Conservation (phyloP, 2,113 vertebrate genomes). For the Tympanuchus pallidicinctus region DNA sequence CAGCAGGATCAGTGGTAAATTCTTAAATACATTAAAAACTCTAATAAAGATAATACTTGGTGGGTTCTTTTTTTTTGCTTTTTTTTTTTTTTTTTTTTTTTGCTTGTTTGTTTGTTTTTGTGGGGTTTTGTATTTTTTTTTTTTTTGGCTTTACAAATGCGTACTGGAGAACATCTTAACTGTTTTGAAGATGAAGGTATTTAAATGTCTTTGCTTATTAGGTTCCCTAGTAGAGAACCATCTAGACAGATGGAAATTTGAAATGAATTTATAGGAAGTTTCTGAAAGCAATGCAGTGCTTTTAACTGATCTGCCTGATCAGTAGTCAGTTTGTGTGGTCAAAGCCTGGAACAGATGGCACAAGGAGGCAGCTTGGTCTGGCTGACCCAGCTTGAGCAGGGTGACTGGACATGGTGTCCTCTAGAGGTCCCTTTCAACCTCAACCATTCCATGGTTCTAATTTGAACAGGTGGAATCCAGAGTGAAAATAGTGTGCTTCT, state of each 20-base stretch:
- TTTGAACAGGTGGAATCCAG: not conserved
- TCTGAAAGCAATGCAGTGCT: not conserved
- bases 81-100: too few species aligned
- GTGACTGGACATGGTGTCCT: not conserved
- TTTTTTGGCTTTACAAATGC: not conserved
- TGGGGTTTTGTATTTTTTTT: not conserved
- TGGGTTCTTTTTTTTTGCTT: too few species aligned
- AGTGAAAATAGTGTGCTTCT: not conserved
- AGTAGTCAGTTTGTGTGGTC: not conserved
- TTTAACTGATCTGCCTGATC: not conserved
- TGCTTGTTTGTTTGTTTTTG: too few species aligned
- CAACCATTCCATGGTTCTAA: rapidly evolving
- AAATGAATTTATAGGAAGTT: not conserved
- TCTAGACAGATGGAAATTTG: not conserved
- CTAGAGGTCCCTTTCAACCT: not conserved
- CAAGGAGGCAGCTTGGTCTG: not conserved
- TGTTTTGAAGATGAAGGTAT: not conserved
- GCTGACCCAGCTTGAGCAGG: not conserved
- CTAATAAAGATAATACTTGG: not conserved
- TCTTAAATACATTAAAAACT: not conserved
- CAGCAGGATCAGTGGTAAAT: not conserved
- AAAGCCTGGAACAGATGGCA: not conserved
- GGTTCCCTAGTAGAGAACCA: not conserved
- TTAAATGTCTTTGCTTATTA: not conserved
- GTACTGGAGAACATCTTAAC: not conserved